Percentiles rank a stretch among this genome's conserved stretches.
Conservation (phyloP, 1,140 invertebrate species). For the Diachasma alloeum region DNA sequence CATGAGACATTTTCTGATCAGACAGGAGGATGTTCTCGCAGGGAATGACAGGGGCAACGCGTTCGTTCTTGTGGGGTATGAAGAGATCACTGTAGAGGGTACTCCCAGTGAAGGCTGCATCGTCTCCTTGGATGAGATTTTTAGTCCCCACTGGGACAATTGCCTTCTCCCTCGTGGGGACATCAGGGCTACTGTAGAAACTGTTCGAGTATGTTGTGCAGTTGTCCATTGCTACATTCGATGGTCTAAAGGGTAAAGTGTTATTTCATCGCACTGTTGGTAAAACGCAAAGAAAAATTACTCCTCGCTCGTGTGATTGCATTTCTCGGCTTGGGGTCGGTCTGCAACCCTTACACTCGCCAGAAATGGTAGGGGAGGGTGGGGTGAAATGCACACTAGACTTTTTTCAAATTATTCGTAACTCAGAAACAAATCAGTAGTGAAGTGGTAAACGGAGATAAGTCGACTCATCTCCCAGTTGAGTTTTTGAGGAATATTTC, state of each 20-base stretch:
- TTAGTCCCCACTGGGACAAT: slow-evolving; percentile 39
- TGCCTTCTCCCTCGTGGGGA: slow-evolving; percentile 35
- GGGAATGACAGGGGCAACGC: slow-evolving; percentile 43
- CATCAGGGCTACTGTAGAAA: slow-evolving; percentile 30
- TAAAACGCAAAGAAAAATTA: too few species aligned
- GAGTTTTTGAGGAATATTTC: too few species aligned
- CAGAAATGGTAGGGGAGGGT: too few species aligned
- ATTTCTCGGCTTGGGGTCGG: too few species aligned
- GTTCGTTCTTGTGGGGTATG: slow-evolving; percentile 34
- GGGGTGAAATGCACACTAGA: too few species aligned
- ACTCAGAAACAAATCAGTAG: too few species aligned
- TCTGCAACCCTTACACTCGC: too few species aligned
- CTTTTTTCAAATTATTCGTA: too few species aligned
- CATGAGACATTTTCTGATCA: slow-evolving; percentile 46
- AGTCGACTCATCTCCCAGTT: too few species aligned
- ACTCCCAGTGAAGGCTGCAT: slow-evolving; percentile 39
- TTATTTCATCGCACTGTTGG: too few species aligned
- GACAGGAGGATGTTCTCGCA: slow-evolving; percentile 45
- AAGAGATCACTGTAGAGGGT: slow-evolving; percentile 58
- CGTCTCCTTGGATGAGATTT: slow-evolving; percentile 31
- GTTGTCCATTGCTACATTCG: slow-evolving; percentile 44
- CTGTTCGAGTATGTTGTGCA: slow-evolving; percentile 56
- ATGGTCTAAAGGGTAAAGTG: slow-evolving; percentile 39
- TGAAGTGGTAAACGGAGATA: too few species aligned
- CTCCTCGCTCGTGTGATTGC: too few species aligned